phyloP scores from a whole-genome alignment of 2,113 vertebrate species.

The Eptesicus fuscus region DNA sequence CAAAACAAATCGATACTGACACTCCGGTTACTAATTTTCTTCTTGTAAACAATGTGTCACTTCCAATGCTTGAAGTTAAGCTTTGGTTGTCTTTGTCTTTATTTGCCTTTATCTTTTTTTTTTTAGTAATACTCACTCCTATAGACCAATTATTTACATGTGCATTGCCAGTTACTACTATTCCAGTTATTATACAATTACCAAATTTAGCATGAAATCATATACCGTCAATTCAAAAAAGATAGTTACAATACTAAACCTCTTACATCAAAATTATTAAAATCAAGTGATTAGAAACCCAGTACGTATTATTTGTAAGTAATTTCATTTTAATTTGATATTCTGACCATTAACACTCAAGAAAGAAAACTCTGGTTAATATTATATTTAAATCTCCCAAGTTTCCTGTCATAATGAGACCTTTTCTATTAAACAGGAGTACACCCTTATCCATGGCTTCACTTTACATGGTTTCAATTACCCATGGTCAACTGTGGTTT shows the following conservation, averaged over 20 bases:
- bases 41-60: background rate
- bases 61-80: background rate
- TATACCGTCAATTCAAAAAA: slow-evolving; percentile 11
- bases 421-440: background rate
- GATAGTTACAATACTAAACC: background rate
- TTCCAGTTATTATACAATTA: background rate
- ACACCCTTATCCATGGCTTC: background rate
- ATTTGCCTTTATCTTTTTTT: background rate
- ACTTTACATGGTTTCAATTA: background rate
- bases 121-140: background rate
- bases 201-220: slow-evolving; percentile 1
- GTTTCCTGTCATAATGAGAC: background rate
- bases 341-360: background rate
- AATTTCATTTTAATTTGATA: slow-evolving; percentile 18
- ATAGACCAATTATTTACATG: background rate
- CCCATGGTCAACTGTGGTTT: background rate
- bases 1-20: slow-evolving; percentile 6
- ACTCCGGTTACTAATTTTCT: background rate
- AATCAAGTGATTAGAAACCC: background rate
- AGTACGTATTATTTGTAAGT: background rate
- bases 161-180: background rate
- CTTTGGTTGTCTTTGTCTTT: background rate
- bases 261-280: slow-evolving; percentile 24
- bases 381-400: background rate
- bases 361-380: background rate